Conservation (phyloP, 2,888 invertebrate genomes). For the Drosophila borealis region DNA sequence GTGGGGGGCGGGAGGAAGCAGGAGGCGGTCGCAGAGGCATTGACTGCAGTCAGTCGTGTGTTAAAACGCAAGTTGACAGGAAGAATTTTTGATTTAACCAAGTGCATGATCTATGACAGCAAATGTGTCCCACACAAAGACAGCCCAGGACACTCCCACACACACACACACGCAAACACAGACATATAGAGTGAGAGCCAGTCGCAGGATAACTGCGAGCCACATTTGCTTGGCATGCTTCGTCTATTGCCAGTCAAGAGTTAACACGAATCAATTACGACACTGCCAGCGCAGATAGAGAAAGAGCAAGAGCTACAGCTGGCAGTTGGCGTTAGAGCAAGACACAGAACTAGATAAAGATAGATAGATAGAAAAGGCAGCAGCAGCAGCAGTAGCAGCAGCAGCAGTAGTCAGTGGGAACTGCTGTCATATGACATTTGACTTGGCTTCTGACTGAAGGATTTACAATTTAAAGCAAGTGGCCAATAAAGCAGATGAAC, state of each 20-base stretch:
- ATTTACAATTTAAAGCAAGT: conserved; percentile 79
- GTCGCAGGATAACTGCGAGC: conserved; percentile 58
- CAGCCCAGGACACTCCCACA: conserved; percentile 25
- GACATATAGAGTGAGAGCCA: conserved; percentile 18
- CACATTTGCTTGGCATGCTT: conserved; percentile 75
- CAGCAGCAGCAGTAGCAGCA: conserved; percentile 25
- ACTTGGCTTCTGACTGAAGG: conserved; percentile 73
- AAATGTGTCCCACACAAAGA: conserved; percentile 72
- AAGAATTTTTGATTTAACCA: conserved; percentile 77
- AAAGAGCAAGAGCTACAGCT: conserved; percentile 19
- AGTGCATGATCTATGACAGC: conserved; percentile 78
- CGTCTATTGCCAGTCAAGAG: conserved; percentile 78
- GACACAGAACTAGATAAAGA: conserved; percentile 3
- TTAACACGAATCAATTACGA: conserved; percentile 78
- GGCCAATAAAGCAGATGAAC: conserved; percentile 78
- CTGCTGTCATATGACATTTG: conserved; percentile 75
- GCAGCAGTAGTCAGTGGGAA: conserved; percentile 35
- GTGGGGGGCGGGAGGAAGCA: not conserved
- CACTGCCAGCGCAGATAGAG: conserved; percentile 43
- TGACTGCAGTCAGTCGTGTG: conserved; percentile 67
- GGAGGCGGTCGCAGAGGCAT: conserved; percentile 23
- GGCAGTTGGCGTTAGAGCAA: conserved; percentile 9
- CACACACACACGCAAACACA: conserved; percentile 19
- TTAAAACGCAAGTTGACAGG: conserved; percentile 71
- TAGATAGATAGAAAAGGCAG: conserved; percentile 19